These are phyloP conservation scores for Camponotus floridanus DNA, from an alignment of 1,140 invertebrate genomes.

Conservation along the genomic window DNA sequence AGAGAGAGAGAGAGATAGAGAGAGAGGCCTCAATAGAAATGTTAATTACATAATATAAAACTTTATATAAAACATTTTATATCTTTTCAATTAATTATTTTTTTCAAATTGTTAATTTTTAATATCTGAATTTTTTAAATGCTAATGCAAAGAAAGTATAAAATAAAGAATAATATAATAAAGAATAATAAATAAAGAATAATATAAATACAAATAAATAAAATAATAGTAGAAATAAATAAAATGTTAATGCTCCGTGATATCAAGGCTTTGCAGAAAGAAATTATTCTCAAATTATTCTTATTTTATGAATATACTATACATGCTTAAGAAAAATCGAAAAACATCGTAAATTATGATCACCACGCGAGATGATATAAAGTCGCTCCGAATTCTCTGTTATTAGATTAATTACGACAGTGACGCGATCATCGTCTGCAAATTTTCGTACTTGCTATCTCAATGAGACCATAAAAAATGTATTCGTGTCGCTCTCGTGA, in stretches of 20 bases:
- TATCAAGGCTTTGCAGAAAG: no score
- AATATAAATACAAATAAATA: background rate
- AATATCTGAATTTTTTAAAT: background rate
- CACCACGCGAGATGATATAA: background rate
- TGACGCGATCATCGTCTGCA: background rate
- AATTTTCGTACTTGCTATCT: conserved; percentile 43
- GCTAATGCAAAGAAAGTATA: background rate
- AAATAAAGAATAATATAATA: no score
- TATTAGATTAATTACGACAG: conserved; percentile 29
- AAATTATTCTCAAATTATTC: background rate
- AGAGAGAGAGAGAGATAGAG: background rate
- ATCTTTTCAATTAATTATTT: background rate
- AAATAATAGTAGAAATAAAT: background rate
- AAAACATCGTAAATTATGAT: background rate
- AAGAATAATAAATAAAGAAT: no score
- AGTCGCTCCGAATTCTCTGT: background rate
- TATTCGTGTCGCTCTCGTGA: conserved; percentile 45
- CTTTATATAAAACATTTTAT: no score
- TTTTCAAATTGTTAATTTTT: background rate
- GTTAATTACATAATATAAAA: background rate
- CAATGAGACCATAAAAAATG: conserved; percentile 55
- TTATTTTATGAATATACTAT: background rate
- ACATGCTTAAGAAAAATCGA: background rate
- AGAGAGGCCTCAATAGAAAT: background rate
- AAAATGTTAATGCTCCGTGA: background rate